Percentiles rank a stretch among this genome's conserved stretches.
Evolutionary conservation across 2,888 invertebrate genomes (phyloP).

Genomic region (Hoplodrina blanda): DNA sequence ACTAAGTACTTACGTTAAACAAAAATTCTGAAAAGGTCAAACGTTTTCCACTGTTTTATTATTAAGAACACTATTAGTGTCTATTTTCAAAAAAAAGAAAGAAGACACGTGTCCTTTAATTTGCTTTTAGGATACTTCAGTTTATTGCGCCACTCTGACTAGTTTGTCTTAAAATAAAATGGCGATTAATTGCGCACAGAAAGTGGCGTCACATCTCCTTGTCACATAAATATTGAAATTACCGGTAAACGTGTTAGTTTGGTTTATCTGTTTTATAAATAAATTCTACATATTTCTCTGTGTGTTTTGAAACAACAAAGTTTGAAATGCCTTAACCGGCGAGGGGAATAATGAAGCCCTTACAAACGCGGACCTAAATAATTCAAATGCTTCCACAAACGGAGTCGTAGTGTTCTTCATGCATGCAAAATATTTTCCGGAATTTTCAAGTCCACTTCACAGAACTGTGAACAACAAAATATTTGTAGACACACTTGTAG

Average conservation of each 20-base stretch:
- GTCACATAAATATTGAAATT: conserved; percentile 13
- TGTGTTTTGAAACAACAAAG: conserved; percentile 36
- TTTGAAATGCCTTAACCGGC: conserved; percentile 17
- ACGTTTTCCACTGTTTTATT: background rate
- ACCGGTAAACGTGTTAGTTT: background rate
- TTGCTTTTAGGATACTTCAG: conserved; percentile 4
- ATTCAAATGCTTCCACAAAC: conserved; percentile 50
- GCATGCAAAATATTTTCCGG: conserved; percentile 56
- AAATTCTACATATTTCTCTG: conserved; percentile 12
- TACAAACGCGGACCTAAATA: conserved; percentile 47
- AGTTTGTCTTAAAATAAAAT: conserved; percentile 19
- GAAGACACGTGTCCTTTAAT: conserved; percentile 6
- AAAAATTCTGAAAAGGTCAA: no score
- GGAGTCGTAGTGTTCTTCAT: conserved; percentile 41
- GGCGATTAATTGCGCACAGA: conserved; percentile 4
- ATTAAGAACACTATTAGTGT: background rate
- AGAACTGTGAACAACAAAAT: conserved; percentile 31
- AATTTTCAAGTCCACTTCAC: conserved; percentile 44
- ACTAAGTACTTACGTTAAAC: no score
- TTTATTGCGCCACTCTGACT: conserved; percentile 5
- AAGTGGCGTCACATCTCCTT: background rate
- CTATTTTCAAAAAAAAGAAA: conserved; percentile 16
- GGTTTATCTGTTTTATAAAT: conserved; percentile 1
- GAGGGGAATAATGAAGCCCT: conserved; percentile 49
- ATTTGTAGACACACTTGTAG: conserved; percentile 31